phyloP scores from a whole-genome alignment of 1,140 invertebrate genomes.

The Subanguina moxae region DNA sequence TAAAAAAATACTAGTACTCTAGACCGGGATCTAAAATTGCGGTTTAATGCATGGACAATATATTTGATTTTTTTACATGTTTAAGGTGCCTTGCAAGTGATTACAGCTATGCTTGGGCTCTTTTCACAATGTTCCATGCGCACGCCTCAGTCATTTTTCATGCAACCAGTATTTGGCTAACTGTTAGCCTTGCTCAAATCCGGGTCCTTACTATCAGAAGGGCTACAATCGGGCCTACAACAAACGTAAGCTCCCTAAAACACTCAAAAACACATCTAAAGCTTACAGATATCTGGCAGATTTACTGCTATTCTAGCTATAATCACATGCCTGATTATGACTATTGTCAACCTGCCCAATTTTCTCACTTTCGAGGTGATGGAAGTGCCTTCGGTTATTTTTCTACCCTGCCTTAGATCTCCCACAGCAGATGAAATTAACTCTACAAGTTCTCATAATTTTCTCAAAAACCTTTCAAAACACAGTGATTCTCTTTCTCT shows the following conservation, averaged over 20 bases:
- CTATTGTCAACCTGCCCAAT: slow-evolving; percentile 52
- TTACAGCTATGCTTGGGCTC: slow-evolving; percentile 38
- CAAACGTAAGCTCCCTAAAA: neutral
- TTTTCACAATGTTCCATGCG: slow-evolving; percentile 54
- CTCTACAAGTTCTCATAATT: too few species aligned
- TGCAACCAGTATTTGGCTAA: slow-evolving; percentile 55
- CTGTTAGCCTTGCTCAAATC: slow-evolving; percentile 54
- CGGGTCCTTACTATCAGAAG: slow-evolving; percentile 55
- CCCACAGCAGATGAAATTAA: neutral
- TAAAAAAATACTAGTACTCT: too few species aligned
- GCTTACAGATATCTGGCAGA: slow-evolving; percentile 30
- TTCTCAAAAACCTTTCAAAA: neutral
- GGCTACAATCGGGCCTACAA: slow-evolving; percentile 53
- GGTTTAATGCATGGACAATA: too few species aligned
- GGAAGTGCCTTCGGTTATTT: slow-evolving; percentile 16
- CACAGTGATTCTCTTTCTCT: neutral
- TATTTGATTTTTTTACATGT: too few species aligned
- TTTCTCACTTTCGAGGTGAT: slow-evolving; percentile 53
- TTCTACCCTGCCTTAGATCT: slow-evolving; percentile 21
- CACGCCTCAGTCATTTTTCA: slow-evolving; percentile 56
- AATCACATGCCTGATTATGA: slow-evolving; percentile 45
- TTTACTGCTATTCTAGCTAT: slow-evolving; percentile 47
- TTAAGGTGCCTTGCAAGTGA: slow-evolving; percentile 1
- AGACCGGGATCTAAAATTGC: too few species aligned
- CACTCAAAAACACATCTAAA: too few species aligned